These are phyloP conservation scores for Triplophysa yarkandensis DNA, from an alignment of 2,797 vertebrate genomes.

Conservation along the genomic window DNA sequence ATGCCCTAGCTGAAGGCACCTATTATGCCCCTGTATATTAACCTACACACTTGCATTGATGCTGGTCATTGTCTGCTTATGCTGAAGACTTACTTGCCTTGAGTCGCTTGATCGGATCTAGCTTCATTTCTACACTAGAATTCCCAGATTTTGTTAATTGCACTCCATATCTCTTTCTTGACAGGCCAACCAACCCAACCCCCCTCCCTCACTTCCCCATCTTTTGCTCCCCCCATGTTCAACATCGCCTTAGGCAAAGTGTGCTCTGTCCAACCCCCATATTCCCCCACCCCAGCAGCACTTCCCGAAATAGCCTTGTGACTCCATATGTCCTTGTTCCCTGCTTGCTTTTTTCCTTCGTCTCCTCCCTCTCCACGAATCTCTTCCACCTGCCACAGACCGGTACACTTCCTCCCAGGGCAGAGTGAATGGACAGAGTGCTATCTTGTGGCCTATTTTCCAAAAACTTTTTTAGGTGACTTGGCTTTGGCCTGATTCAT, in stretches of 20 bases:
- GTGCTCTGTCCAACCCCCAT: slow-evolving; percentile 5
- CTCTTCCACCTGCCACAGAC: slow-evolving; percentile 5
- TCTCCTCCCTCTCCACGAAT: slow-evolving; percentile 2
- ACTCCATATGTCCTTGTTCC: slow-evolving; percentile 50
- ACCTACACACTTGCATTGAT: neutral
- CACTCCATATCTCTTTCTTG: neutral
- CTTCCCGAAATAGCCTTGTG: slow-evolving; percentile 50
- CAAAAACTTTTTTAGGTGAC: slow-evolving; percentile 5
- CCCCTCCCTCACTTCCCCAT: slow-evolving; percentile 16
- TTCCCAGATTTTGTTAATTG: slow-evolving; percentile 4
- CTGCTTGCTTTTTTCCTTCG: slow-evolving; percentile 18
- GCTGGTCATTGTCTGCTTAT: neutral
- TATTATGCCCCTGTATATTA: slow-evolving; percentile 1
- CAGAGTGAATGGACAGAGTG: slow-evolving; percentile 9
- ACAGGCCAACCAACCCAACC: neutral
- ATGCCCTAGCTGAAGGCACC: slow-evolving; percentile 11
- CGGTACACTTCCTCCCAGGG: slow-evolving; percentile 7
- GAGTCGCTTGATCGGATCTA: neutral
- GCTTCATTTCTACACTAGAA: neutral
- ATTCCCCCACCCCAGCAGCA: neutral
- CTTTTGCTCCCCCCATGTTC: slow-evolving; percentile 12
- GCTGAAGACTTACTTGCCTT: neutral
- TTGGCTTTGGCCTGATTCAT: slow-evolving; percentile 34
- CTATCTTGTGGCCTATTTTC: slow-evolving; percentile 27
- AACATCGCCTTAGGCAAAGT: slow-evolving; percentile 15